A percentile compares a stretch with the other conserved stretches of the same genome.
Conservation (phyloP, 1,140 invertebrate species). For the Epicauta chinensis region DNA sequence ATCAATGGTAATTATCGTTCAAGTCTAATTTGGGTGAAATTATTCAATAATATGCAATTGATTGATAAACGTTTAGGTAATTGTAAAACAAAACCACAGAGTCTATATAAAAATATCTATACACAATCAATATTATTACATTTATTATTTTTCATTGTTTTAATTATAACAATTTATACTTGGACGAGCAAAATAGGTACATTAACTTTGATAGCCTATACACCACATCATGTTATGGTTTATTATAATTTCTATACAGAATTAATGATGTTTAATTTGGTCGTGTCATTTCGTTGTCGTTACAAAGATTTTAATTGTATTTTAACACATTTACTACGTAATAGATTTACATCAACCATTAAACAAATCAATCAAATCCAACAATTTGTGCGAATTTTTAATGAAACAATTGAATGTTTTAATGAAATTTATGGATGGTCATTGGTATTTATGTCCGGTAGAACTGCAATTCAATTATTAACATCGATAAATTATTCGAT, state of each 20-base stretch:
- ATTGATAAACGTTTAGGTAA: conserved; percentile 5
- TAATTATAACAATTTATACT: background rate
- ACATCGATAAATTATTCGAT: conserved; percentile 3
- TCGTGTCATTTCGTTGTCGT: background rate
- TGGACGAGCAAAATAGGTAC: background rate
- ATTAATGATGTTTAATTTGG: conserved; percentile 3
- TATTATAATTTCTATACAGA: conserved; percentile 3
- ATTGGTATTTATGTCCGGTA: conserved; percentile 5
- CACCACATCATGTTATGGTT: background rate
- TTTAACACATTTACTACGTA: background rate
- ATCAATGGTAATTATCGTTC: background rate
- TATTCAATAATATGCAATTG: conserved; percentile 6
- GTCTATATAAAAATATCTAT: conserved; percentile 1
- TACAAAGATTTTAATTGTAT: conserved; percentile 1
- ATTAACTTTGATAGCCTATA: background rate
- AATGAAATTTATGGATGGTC: conserved; percentile 7
- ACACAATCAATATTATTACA: background rate
- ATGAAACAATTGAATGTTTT: conserved; percentile 1
- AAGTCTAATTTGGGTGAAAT: background rate
- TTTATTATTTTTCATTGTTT: background rate
- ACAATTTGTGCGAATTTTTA: background rate
- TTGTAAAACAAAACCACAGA: background rate
- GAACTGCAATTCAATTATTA: background rate
- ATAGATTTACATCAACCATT: background rate
- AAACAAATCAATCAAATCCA: background rate